Percentiles rank a stretch among this genome's conserved stretches.
phyloP scores from a whole-genome alignment of 1,140 invertebrate species.

The Orchestia grillus region DNA sequence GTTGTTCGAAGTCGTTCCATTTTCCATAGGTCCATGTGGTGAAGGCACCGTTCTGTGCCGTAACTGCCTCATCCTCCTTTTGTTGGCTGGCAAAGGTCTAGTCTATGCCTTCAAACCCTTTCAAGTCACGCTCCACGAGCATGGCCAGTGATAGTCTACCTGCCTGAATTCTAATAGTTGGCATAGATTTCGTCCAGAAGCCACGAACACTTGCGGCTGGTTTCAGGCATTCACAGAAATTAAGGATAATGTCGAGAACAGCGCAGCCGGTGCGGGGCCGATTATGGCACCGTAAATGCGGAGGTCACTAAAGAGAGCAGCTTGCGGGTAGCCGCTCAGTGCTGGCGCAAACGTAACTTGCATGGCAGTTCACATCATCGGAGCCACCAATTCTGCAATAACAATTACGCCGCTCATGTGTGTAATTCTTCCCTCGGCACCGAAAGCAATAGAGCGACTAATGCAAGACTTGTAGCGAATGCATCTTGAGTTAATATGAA shows the following conservation, averaged over 20 bases:
- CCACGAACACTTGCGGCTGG: too few relatives aligned
- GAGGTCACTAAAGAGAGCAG: background rate
- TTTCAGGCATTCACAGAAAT: background rate
- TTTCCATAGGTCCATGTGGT: too few relatives aligned
- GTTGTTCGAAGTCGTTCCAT: too few relatives aligned
- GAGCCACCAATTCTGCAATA: background rate
- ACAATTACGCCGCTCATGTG: background rate
- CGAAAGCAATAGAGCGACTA: background rate
- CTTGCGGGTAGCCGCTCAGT: background rate
- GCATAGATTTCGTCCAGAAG: too few relatives aligned
- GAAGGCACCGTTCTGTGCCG: too few relatives aligned
- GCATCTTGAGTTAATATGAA: background rate
- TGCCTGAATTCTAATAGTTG: too few relatives aligned
- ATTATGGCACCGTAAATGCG: background rate
- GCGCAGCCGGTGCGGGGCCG: background rate
- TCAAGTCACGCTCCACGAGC: too few relatives aligned
- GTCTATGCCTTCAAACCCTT: too few relatives aligned
- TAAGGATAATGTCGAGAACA: constrained; percentile 3
- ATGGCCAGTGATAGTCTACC: too few relatives aligned
- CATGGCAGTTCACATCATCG: background rate
- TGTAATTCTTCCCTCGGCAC: background rate
- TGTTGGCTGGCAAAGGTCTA: too few relatives aligned
- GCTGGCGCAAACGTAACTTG: background rate
- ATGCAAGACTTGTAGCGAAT: background rate
- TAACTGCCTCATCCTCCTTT: too few relatives aligned